Conservation (phyloP, 2,113 vertebrate species). For the Osmerus eperlanus region DNA sequence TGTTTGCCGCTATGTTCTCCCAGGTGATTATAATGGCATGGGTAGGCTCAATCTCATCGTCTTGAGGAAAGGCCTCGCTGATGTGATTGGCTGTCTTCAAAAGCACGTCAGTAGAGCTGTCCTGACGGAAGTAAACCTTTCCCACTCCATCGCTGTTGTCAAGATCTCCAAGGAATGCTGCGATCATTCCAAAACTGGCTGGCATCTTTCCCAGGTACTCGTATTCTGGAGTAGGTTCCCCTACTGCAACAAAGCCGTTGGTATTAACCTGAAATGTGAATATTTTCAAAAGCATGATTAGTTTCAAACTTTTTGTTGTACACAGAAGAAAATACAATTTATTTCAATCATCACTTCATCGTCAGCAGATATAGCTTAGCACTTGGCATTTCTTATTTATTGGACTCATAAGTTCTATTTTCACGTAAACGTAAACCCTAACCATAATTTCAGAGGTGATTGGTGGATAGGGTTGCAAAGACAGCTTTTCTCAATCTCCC, state of each 20-base stretch:
- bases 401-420: not conserved
- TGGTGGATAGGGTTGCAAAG: not conserved
- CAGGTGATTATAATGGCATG: constrained; percentile 81
- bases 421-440: not conserved
- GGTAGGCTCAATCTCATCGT: constrained; percentile 59
- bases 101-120: constrained; percentile 66
- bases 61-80: constrained; percentile 74
- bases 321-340: not conserved
- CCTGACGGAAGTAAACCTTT: constrained; percentile 80
- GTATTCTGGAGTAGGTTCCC: constrained; percentile 65
- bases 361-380: too few relatives aligned
- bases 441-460: not conserved
- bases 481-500: too few relatives aligned
- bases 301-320: too few relatives aligned
- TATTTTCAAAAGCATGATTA: too few relatives aligned
- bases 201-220: constrained; percentile 81
- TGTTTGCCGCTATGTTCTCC: constrained; percentile 77
- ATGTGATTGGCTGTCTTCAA: constrained; percentile 65
- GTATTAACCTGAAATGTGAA: constrained; percentile 77
- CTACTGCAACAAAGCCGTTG: constrained; percentile 83
- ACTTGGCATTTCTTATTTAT: too few relatives aligned
- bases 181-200: constrained; percentile 75
- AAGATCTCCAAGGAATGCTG: constrained; percentile 85
- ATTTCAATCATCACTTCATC: not conserved
- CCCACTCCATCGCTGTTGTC: constrained; percentile 79